phyloP scores from a whole-genome alignment of 2,797 vertebrate species.

The Pyrrhura leucotis region DNA sequence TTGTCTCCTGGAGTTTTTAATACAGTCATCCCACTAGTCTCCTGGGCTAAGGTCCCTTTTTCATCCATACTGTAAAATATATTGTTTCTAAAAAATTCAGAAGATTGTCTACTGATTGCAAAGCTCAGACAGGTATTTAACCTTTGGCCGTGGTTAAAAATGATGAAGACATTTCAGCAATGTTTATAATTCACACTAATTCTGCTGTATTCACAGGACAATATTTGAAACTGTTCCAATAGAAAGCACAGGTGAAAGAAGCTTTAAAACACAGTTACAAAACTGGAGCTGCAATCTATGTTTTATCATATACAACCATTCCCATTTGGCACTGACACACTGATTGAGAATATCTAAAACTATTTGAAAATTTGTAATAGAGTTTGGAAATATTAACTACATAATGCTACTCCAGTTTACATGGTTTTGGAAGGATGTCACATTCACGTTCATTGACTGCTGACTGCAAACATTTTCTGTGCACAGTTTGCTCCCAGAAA shows the following conservation, averaged over 20 bases:
- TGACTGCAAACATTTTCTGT: neutral
- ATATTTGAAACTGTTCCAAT: neutral
- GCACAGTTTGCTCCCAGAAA: neutral
- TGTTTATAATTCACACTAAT: fast-evolving
- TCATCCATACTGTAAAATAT: neutral
- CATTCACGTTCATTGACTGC: neutral
- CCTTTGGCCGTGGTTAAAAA: neutral
- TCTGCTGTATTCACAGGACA: fast-evolving
- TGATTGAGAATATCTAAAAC: neutral
- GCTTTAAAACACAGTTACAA: neutral
- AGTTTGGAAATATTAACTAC: neutral
- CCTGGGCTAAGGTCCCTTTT: neutral
- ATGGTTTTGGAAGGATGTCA: neutral
- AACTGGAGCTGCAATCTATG: neutral
- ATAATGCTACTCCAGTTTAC: neutral
- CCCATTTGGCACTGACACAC: neutral
- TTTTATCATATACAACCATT: neutral
- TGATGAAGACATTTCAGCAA: neutral
- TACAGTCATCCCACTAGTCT: neutral
- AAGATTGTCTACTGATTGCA: neutral
- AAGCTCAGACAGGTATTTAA: neutral
- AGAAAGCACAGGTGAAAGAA: neutral
- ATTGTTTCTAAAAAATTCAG: neutral
- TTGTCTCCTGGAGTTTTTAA: neutral
- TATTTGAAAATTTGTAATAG: neutral